Evolutionary conservation across 2,888 invertebrate species (phyloP).

Genomic region (Gymnosoma rotundatum): DNA sequence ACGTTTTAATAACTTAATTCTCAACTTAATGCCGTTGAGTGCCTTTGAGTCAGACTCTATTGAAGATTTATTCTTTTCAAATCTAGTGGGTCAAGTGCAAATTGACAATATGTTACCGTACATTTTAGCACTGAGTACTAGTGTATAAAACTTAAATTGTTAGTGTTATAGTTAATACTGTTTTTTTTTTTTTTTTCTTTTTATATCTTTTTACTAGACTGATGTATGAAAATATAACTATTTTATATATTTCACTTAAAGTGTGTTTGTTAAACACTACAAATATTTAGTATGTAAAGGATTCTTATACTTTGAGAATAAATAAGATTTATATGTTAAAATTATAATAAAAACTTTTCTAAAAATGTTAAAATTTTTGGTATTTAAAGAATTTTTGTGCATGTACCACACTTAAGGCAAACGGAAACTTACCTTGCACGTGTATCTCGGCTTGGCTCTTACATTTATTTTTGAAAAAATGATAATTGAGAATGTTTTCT

Average conservation of each 20-base stretch:
- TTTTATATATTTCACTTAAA: constrained; percentile 32
- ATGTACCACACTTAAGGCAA: background rate
- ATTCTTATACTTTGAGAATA: constrained; percentile 39
- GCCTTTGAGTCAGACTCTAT: constrained; percentile 89
- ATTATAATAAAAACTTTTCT: background rate
- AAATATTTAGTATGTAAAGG: constrained; percentile 31
- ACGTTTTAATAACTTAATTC: constrained; percentile 83
- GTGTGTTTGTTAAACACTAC: constrained; percentile 51
- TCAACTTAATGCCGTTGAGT: constrained; percentile 87
- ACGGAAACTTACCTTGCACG: constrained; percentile 8
- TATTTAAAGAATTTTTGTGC: background rate
- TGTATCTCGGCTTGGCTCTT: too few relatives aligned
- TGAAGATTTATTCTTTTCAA: constrained; percentile 96
- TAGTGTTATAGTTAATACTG: constrained; percentile 47
- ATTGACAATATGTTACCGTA: constrained; percentile 98
- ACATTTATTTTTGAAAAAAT: too few relatives aligned
- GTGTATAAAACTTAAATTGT: constrained; percentile 67
- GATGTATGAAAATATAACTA: constrained; percentile 45
- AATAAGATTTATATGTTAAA: constrained; percentile 21
- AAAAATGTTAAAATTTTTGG: background rate
- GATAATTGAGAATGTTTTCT: too few relatives aligned
- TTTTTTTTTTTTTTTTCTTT: constrained; percentile 53
- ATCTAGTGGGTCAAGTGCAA: constrained; percentile 95
- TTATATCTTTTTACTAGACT: constrained; percentile 67
- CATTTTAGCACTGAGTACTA: constrained; percentile 86